Evolutionary conservation across 1,140 invertebrate genomes (phyloP).

Genomic region (Galendromus occidentalis): DNA sequence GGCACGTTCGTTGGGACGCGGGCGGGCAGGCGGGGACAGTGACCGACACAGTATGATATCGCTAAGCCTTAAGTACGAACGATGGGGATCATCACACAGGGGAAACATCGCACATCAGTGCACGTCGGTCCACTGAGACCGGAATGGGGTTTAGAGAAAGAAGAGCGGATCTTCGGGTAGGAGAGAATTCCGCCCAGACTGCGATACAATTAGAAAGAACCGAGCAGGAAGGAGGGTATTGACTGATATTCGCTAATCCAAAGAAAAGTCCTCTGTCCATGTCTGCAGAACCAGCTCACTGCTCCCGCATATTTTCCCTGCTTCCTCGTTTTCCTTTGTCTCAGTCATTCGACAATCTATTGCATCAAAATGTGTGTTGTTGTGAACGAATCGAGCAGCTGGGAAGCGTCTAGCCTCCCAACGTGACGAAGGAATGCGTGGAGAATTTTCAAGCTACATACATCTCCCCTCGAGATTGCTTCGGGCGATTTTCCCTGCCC

Average conservation of each 20-base stretch:
- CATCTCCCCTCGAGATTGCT: no score
- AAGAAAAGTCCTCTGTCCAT: not conserved
- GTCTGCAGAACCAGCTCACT: no score
- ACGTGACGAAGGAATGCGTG: no score
- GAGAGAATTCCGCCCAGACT: not conserved
- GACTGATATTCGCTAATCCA: not conserved
- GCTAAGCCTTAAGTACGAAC: slow-evolving; percentile 9
- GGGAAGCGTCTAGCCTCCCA: no score
- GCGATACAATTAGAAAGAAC: not conserved
- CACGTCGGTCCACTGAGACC: not conserved
- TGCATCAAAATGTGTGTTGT: no score
- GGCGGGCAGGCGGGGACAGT: not conserved
- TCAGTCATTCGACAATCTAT: no score
- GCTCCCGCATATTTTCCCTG: no score
- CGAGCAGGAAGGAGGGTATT: not conserved
- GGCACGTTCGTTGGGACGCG: no score
- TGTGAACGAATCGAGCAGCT: no score
- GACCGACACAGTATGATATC: slow-evolving; percentile 9
- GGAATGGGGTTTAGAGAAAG: not conserved
- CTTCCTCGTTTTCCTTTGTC: no score
- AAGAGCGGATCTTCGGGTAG: not conserved
- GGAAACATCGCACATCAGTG: not conserved
- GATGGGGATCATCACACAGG: not conserved
- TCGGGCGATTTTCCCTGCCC: no score
- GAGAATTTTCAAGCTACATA: no score